These are phyloP conservation scores for Trachelus troglodyta DNA, from an alignment of 2,888 invertebrate species.

Conservation along the genomic window DNA sequence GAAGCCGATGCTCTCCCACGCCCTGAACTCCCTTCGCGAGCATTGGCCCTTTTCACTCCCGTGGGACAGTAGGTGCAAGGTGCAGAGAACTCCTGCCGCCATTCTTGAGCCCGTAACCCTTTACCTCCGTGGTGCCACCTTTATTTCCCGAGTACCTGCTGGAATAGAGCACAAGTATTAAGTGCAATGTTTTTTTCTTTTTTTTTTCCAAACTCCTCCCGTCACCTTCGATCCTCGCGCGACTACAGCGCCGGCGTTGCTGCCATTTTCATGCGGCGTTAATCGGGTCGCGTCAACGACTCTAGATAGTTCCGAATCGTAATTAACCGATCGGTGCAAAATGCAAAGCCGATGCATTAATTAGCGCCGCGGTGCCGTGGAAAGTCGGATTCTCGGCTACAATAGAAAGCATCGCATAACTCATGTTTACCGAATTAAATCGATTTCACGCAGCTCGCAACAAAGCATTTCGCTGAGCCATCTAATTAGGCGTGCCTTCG, in stretches of 20 bases:
- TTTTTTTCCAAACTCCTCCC: not conserved
- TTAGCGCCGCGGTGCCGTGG: not conserved
- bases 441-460: constrained; percentile 48
- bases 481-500: constrained; percentile 24
- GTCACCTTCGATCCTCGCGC: not conserved
- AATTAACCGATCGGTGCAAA: not conserved
- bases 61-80: not conserved
- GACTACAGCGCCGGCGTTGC: not conserved
- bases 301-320: not conserved
- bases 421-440: constrained; percentile 38
- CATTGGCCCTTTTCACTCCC: not conserved
- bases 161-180: not conserved
- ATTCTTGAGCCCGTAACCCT: not conserved
- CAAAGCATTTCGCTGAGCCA: constrained; percentile 25
- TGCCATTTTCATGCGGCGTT: not conserved
- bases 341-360: not conserved
- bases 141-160: not conserved
- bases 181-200: not conserved
- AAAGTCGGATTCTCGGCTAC: constrained; percentile 1
- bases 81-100: not conserved
- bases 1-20: constrained; percentile 4
- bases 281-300: not conserved
- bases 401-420: constrained; percentile 22
- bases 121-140: not conserved
- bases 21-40: not conserved